Base-by-base conservation (phyloP, 2,888 invertebrate genomes). In the Nomada goodeniana region DNA sequence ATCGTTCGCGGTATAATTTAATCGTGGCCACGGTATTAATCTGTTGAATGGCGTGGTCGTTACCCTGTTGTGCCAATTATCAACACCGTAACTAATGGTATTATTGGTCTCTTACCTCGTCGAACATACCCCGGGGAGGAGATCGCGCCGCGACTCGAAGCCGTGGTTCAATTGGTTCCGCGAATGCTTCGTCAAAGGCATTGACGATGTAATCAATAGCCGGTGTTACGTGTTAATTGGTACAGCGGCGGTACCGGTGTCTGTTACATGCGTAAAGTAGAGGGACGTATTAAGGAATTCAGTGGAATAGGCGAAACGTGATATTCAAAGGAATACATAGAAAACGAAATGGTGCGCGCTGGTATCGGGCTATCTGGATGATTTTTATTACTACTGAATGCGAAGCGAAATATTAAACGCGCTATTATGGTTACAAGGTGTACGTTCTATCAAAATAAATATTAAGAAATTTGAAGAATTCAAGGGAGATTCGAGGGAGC, bases 71-170 rank as follows among this genome's bases (percentile, higher is more conserved):
- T 76, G 75, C 69, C 73, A 80, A 84, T 82, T 79, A 80, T 70
- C 70, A 72, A 82, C 82, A 69, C 80, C 69, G 73, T 80, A 70
- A 63, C 76, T 82, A 84, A 82, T 82, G 71, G 55, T 47, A 75
- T 83, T 78, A 83, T 74, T 74, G 60, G 77, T 73, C 83, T 78
- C 82, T 83, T 78, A 77, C 67, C 72, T 63, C 60, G 42, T 10
- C 26, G 52, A 77, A 68, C 61, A 18, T 68, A 63, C 83, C 63
- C 63, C 57, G 47, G 63, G 82, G 57, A 63, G 29, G 42, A 63
- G 57, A 59, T 63, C 74, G 47, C 73, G 53, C 13, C 50, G 55
- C 69, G n/a, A 64, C 64, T 64, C 78, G 44, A 18, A 7, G 13
- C 74, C 29, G 26, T 57, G 42, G 53, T 50, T 29, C 20, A 44